Base-by-base conservation (phyloP, 2,888 invertebrate species). In the Plemyria rubiginata region DNA sequence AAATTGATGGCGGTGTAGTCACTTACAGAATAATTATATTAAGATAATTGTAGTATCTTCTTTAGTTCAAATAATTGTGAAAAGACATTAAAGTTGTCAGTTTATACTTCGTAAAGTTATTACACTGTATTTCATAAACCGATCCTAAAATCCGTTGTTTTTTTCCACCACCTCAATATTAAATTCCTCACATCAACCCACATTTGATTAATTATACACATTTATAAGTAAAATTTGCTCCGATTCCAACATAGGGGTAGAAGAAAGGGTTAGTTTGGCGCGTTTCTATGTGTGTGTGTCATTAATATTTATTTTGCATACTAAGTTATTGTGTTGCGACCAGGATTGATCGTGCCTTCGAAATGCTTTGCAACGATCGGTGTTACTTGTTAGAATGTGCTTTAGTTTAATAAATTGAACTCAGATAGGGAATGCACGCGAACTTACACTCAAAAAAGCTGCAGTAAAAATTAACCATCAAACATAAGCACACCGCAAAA, bases 261-360 rank as follows among this genome's bases (percentile, higher is more conserved):
- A 81, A 87, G 84, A 87, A 87, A 87, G 91, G 92, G 90, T 88
- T 87, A 85, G 79, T 78, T 69, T 69, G 64, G 70, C 74, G 51
- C 68, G 48, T 71, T 62, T 66, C 66, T 76, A 72, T 79, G 78
- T 79, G 81, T 77, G 80, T 78, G 72, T 78, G 81, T 80, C 86
- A 87, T 89, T 88, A 88, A 90, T 90, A 89, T 88, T 88, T 88
- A 89, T 90, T 87, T 84, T 83, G 86, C 84, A 87, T 87, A 84
- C 85, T 81, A 82, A 82, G 79, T 82, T 80, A 80, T 81, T 75
- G 65, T 66, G 68, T 70, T 68, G 71, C 56, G 46, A 57, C 48
- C 54, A 77, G 77, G 80, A 85, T 82, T 81, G 83, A 83, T 82
- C 75, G 80, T 71, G 70, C 65, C 70, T 68, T 73, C 45, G 64